Base-by-base conservation (phyloP, 1,140 invertebrate genomes). In the Episyrphus balteatus region DNA sequence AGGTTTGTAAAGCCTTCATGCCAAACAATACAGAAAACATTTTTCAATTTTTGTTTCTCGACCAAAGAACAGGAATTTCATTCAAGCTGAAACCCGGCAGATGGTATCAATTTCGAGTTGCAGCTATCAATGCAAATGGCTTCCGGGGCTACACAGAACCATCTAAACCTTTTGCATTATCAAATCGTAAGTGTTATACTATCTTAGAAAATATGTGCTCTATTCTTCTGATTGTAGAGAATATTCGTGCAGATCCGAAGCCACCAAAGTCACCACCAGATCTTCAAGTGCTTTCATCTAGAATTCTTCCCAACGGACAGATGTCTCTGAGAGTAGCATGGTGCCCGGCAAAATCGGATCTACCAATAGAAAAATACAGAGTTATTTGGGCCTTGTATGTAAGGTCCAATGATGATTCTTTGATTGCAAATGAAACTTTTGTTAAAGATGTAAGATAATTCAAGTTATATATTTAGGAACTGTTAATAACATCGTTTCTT, bases 71-170 rank as follows among this genome's bases (percentile, higher is more conserved):
- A 1, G 75, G 73, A 49, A 72, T 74, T 9, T 72, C 74, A 2
- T 68, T 83, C 10, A 73, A 73, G 13, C 61, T 84, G 39, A 78
- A 78, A 54, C 80, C 81, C 0, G 84, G 82, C 14, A 75, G 78
- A 14, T 86, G 82, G 83, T 88, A 87, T 61, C 78, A 84, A 56
- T 83, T 86, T 55, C 73, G 84, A 21, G 79, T 86, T 2, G 83
- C 83, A 0, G 79, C 82, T 2, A 75, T 88, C 0, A 84, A 80
- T 58, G 72, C 72, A 1, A 75, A 78, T 49, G 84, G 85, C 0
- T 82, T 81, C 0, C 66, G 75, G 45, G 84, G 83, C 6, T 86
- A 78, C 56, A 85, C 83, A 0, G 58, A 69, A 13, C 74, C 75
- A 0, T 83, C 81, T 8, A 55, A 70, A 7, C 74, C 77, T 0